Evolutionary conservation across 2,113 vertebrate species (phyloP).

Genomic region (Pluvianellus socialis): DNA sequence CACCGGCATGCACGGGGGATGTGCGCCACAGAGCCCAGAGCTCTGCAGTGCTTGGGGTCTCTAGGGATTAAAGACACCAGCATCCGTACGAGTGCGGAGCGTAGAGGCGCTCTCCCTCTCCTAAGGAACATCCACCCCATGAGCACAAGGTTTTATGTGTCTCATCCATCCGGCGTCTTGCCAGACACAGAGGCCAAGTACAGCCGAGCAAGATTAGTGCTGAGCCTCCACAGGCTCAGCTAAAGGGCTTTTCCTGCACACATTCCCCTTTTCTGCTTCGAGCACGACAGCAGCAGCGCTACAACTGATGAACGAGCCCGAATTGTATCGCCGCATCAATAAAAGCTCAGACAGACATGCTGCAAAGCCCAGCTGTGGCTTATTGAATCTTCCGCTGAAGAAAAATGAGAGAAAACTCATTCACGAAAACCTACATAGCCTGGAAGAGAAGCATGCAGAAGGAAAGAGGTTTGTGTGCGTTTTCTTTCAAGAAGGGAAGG

Average conservation of each 20-base stretch:
- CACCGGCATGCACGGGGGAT: rapidly evolving
- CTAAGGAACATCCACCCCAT: not conserved
- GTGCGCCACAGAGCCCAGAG: rapidly evolving
- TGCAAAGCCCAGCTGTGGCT: not conserved
- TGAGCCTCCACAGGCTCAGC: not conserved
- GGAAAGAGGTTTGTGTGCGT: not conserved
- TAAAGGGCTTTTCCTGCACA: not conserved
- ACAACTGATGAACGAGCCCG: not conserved
- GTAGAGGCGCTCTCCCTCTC: rapidly evolving
- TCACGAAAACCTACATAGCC: rapidly evolving
- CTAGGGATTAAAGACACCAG: not conserved
- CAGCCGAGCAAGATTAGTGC: not conserved
- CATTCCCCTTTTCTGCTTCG: not conserved
- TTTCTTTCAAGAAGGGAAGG: not conserved
- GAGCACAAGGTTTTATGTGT: not conserved
- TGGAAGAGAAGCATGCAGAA: not conserved
- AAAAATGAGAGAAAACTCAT: not conserved
- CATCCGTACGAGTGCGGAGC: rapidly evolving
- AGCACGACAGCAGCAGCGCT: rapidly evolving
- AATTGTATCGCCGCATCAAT: not conserved
- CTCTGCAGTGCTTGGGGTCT: not conserved
- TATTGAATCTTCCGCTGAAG: not conserved
- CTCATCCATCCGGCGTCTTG: not conserved
- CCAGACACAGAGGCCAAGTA: rapidly evolving
- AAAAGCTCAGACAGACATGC: not conserved